Evolutionary conservation across 2,888 invertebrate species (phyloP).

Genomic region (Nasonia oneida): DNA sequence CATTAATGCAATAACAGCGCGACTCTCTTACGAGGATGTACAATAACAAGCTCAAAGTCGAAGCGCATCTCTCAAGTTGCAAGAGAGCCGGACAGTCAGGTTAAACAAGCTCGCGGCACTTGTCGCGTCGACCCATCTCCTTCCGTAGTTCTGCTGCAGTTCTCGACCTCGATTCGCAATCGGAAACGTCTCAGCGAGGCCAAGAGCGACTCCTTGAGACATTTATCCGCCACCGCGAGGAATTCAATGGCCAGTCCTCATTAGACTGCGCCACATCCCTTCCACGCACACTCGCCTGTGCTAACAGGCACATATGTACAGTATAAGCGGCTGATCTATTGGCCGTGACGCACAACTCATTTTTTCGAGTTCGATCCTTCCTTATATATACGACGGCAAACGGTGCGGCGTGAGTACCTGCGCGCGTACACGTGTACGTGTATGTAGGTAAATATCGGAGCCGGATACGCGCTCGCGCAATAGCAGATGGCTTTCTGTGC

Average conservation of each 20-base stretch:
- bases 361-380: slow-evolving; percentile 8
- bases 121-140: not conserved
- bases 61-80: not conserved
- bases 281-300: not conserved
- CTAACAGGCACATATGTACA: not conserved
- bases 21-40: not conserved
- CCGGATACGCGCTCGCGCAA: not conserved
- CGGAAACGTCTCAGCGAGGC: slow-evolving; percentile 22
- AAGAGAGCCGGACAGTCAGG: slow-evolving; percentile 5
- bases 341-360: not conserved
- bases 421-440: not conserved
- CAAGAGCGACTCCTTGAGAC: slow-evolving; percentile 11
- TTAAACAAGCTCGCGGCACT: not conserved
- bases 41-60: not conserved
- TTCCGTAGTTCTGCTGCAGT: not conserved
- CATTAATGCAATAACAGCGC: not conserved
- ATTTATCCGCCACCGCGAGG: slow-evolving; percentile 16
- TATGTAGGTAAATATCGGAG: slow-evolving; percentile 27
- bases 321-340: slow-evolving; percentile 16
- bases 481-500: not conserved
- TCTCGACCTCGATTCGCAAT: slow-evolving; percentile 47
- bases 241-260: slow-evolving; percentile 41
- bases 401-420: not conserved
- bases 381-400: not conserved
- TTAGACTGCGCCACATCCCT: not conserved